phyloP scores from a whole-genome alignment of 2,888 invertebrate species.

The Mesochorus sp. region DNA sequence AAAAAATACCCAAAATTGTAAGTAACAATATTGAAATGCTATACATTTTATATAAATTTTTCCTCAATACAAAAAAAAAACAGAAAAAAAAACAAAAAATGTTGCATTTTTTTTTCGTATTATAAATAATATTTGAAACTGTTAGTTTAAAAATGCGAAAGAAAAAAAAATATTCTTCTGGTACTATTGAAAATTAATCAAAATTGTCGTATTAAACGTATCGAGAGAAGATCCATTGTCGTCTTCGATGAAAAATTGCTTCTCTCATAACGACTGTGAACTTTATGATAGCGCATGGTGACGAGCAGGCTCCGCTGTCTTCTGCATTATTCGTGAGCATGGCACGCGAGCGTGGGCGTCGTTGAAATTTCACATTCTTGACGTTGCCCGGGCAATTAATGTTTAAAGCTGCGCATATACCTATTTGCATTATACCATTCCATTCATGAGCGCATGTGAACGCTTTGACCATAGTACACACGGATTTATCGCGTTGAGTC shows the following conservation, averaged over 20 bases:
- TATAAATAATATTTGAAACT: no score
- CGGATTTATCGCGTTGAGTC: conserved; percentile 57
- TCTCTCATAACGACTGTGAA: not conserved
- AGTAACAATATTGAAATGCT: no score
- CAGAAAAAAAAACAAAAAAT: no score
- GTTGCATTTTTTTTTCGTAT: no score
- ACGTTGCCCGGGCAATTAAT: conserved; percentile 54
- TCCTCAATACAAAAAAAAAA: no score
- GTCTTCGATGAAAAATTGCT: not conserved
- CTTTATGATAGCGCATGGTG: not conserved
- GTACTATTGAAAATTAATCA: no score
- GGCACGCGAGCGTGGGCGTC: conserved; percentile 16
- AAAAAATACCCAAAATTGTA: no score
- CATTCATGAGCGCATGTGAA: conserved; percentile 23
- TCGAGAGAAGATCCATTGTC: no score
- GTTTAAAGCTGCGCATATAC: conserved; percentile 6
- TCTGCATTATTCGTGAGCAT: not conserved
- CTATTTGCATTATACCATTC: conserved; percentile 5
- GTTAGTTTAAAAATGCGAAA: no score
- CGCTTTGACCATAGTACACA: conserved; percentile 18
- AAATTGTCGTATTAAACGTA: no score
- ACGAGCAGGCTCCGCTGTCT: not conserved
- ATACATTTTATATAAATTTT: no score
- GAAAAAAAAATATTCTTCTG: no score
- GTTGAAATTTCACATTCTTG: conserved; percentile 32